A percentile compares a stretch with the other conserved stretches of the same genome.
phyloP scores from a whole-genome alignment of 2,797 vertebrate genomes.

The Chaetophractus vellerosus region DNA sequence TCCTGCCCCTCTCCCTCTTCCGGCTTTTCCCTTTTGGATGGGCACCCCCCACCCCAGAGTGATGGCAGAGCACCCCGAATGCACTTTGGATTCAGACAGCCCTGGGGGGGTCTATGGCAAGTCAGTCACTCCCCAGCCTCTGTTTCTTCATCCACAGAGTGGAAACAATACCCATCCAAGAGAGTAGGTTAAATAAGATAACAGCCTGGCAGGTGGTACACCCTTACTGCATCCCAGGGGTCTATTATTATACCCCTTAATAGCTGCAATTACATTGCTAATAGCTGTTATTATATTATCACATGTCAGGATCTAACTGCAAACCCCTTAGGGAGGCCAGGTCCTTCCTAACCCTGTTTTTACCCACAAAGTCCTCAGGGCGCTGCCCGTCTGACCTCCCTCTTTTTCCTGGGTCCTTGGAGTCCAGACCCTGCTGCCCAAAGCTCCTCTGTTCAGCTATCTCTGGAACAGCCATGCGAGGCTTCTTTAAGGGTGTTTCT shows the following conservation, averaged over 20 bases:
- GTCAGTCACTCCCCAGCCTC: background rate
- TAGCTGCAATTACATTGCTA: constrained; percentile 50
- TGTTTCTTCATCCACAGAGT: background rate
- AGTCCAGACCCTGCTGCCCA: background rate
- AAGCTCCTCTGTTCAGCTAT: background rate
- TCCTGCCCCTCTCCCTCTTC: background rate
- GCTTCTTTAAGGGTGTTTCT: too few relatives aligned
- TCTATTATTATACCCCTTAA: constrained; percentile 44
- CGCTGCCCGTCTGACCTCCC: background rate
- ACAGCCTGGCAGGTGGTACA: background rate
- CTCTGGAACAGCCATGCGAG: background rate
- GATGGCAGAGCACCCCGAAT: background rate
- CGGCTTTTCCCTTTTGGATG: background rate
- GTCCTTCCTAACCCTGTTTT: background rate
- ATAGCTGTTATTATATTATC: constrained; percentile 64
- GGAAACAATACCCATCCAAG: background rate
- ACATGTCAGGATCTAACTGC: constrained; percentile 33
- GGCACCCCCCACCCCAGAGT: background rate
- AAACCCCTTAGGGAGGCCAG: constrained; percentile 30
- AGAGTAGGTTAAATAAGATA: background rate
- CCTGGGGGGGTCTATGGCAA: background rate
- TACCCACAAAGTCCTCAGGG: background rate
- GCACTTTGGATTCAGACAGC: background rate
- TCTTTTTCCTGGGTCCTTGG: background rate
- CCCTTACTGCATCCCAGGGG: constrained; percentile 5